phyloP scores from a whole-genome alignment of 1,140 invertebrate species.

The Nasonia giraulti region DNA sequence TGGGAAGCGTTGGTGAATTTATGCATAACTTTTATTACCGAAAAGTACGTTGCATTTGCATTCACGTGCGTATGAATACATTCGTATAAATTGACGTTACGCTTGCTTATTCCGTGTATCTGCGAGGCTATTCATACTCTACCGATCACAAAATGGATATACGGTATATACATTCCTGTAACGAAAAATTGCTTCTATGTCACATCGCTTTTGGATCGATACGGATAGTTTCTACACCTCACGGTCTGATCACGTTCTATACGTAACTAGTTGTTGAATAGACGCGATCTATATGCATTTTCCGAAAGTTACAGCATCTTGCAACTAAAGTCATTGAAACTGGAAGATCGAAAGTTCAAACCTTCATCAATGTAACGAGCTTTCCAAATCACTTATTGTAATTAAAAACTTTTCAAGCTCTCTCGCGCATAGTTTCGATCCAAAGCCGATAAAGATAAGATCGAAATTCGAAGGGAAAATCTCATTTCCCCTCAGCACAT shows the following conservation, averaged over 20 bases:
- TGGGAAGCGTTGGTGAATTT: background rate
- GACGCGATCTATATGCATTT: background rate
- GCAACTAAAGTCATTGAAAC: background rate
- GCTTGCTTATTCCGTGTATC: no score
- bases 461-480: background rate
- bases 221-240: background rate
- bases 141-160: no score
- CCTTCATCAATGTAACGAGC: background rate
- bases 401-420: background rate
- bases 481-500: background rate
- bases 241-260: background rate
- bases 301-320: background rate
- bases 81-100: no score
- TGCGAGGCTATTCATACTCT: no score
- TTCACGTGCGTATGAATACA: no score
- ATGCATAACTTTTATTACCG: background rate
- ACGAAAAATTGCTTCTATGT: no score
- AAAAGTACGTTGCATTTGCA: no score
- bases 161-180: no score
- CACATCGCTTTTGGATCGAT: no score
- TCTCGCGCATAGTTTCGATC: background rate
- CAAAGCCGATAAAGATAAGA: background rate
- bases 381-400: background rate
- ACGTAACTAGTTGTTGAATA: background rate
- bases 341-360: background rate